A percentile compares a stretch with the other conserved stretches of the same genome.
These are phyloP conservation scores for Xenopus borealis DNA, from an alignment of 2,113 vertebrate species.

Conservation along the genomic window DNA sequence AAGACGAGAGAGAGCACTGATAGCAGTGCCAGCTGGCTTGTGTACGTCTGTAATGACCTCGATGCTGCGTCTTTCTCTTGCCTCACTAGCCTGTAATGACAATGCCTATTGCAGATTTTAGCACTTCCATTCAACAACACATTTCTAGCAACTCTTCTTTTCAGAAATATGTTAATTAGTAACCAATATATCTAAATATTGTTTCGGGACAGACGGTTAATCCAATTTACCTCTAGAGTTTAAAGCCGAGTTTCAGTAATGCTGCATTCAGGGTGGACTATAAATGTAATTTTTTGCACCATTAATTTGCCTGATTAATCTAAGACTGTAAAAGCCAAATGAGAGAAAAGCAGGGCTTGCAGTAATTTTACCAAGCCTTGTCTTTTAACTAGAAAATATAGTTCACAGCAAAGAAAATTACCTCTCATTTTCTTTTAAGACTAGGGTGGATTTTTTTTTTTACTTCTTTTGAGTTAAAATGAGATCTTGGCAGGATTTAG, in stretches of 20 bases:
- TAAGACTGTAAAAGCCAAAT: slow-evolving; percentile 70
- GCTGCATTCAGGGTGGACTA: slow-evolving; percentile 74
- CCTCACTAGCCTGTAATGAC: slow-evolving; percentile 28
- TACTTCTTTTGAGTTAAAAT: too few relatives aligned
- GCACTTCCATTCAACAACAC: slow-evolving; percentile 48
- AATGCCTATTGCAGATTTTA: slow-evolving; percentile 49
- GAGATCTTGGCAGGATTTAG: too few relatives aligned
- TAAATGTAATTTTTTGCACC: slow-evolving; percentile 77
- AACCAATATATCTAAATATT: slow-evolving; percentile 86
- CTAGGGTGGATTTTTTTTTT: too few relatives aligned
- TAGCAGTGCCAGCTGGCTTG: slow-evolving; percentile 40
- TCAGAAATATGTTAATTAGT: slow-evolving; percentile 80
- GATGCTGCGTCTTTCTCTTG: slow-evolving; percentile 43
- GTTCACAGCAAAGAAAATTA: too few relatives aligned
- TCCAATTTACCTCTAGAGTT: slow-evolving; percentile 87
- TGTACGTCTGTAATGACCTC: slow-evolving; percentile 39
- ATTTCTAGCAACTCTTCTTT: slow-evolving; percentile 63
- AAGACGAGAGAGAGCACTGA: slow-evolving; percentile 40
- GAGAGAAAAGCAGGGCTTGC: slow-evolving; percentile 54
- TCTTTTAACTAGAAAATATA: slow-evolving; percentile 3
- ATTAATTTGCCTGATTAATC: slow-evolving; percentile 72
- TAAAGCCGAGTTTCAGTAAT: slow-evolving; percentile 69
- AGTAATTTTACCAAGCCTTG: slow-evolving; percentile 30
- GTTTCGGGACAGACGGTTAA: slow-evolving; percentile 89
- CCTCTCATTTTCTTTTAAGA: too few relatives aligned